Base-by-base conservation (phyloP, 2,113 vertebrate species). In the Prunella himalayana region DNA sequence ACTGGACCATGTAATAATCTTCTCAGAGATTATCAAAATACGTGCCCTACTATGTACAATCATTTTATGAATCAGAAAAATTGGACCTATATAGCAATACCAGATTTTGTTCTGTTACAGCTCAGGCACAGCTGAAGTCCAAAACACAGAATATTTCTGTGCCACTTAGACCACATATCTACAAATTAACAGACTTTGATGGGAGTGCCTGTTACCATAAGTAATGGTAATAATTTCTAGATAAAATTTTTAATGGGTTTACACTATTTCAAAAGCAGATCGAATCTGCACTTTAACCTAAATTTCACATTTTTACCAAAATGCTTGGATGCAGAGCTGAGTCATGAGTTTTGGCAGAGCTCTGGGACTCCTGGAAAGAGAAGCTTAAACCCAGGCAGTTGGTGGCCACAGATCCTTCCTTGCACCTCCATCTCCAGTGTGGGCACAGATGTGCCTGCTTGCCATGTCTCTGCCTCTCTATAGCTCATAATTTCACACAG, bases 291-390 rank as follows among this genome's bases (percentile, higher is more conserved):
- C 71, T 93, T 95, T 33, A 85, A 92, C 22, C 10, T 61, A 88
- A 35, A 85, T 90, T 68, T 94, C 65, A 41, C 6, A 0, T 49
- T 71, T 85, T 91, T 90, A 31, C 25, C 41, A 82, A 76, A 60
- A 12, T 65, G 15, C 45, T 73, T 45, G 23, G 35, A 61, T 54
- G 22, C 79, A 88, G 59, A 77, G 30, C 59, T 83, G 68, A 92
- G 79, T 90, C 70, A 77, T 6, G 9, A 69, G 21, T 88, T 71
- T 95, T 87, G 88, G 88, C 94, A 83, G 50, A 90, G 35, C 19
- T 86, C 50, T 69, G 22, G 6, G 16, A 65, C 4, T 63, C 33
- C 49, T 31, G 33, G 10, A 22, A 25, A 85, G 35, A 41, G 41
- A 79, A 68, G 37, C 4, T 71, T 20, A 79, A 89, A 42, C 9